Evolutionary conservation across 2,113 vertebrate genomes (phyloP).

Genomic region (Podocnemis expansa): DNA sequence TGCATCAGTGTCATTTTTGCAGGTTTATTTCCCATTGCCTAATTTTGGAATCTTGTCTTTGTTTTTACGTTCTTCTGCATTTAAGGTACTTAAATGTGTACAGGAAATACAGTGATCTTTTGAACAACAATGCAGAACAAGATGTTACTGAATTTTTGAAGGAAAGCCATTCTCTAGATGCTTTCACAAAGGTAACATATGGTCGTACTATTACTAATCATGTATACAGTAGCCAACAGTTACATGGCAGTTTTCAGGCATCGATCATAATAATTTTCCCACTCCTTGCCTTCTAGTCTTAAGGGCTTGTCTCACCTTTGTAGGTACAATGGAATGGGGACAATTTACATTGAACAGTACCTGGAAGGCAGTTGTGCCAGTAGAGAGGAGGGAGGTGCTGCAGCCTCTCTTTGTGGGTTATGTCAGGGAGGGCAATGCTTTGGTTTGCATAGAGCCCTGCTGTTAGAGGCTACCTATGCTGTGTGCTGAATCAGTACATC

Average conservation of each 20-base stretch:
- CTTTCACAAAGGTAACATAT: slow-evolving; percentile 79
- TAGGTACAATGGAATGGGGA: background rate
- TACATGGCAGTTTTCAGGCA: background rate
- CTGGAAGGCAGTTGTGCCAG: background rate
- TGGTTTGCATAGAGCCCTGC: background rate
- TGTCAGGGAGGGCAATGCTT: background rate
- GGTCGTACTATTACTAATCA: background rate
- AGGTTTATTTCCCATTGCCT: background rate
- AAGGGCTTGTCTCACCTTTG: background rate
- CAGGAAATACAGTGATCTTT: slow-evolving; percentile 81
- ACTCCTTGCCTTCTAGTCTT: background rate
- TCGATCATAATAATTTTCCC: background rate
- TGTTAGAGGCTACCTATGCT: background rate
- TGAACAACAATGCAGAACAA: slow-evolving; percentile 81
- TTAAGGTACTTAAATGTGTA: slow-evolving; percentile 90
- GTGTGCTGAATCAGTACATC: background rate
- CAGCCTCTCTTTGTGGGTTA: background rate
- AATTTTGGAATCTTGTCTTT: background rate
- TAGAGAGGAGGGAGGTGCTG: background rate
- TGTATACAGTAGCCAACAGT: background rate
- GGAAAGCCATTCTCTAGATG: slow-evolving; percentile 81
- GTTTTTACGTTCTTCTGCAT: slow-evolving; percentile 31
- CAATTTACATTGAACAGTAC: background rate
- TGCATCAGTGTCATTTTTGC: background rate
- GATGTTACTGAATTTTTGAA: slow-evolving; percentile 82